phyloP scores from a whole-genome alignment of 2,888 invertebrate species.

The Eustalomyia histrio region DNA sequence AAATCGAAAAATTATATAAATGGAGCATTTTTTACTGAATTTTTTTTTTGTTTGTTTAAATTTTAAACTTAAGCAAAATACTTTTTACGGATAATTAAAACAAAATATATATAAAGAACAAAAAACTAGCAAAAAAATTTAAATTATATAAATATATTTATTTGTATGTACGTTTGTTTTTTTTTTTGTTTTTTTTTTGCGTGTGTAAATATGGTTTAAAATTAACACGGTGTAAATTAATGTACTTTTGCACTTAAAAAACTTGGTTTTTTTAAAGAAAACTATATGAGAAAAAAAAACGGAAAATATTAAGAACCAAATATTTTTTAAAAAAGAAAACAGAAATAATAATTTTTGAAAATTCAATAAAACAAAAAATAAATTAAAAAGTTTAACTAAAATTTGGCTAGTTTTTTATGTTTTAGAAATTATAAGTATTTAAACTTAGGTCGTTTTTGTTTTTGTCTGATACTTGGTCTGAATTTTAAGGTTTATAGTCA shows the following conservation, averaged over 20 bases:
- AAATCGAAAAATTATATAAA: slow-evolving; percentile 37
- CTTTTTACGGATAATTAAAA: slow-evolving; percentile 54
- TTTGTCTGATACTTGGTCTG: slow-evolving; percentile 62
- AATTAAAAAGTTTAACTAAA: slow-evolving; percentile 59
- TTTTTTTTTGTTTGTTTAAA: slow-evolving; percentile 13
- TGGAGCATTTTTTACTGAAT: slow-evolving; percentile 35
- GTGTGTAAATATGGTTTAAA: slow-evolving; percentile 51
- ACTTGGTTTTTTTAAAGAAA: slow-evolving; percentile 34
- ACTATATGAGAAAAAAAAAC: slow-evolving; percentile 4
- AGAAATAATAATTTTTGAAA: slow-evolving; percentile 16
- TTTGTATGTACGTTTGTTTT: slow-evolving; percentile 67
- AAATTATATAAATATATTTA: slow-evolving; percentile 72
- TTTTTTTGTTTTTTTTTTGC: too few relatives aligned
- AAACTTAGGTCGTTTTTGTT: slow-evolving; percentile 61
- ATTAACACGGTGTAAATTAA: slow-evolving; percentile 62
- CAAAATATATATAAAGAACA: slow-evolving; percentile 46
- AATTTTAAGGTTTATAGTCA: slow-evolving; percentile 56
- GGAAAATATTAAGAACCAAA: slow-evolving; percentile 11
- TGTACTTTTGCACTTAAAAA: slow-evolving; percentile 62
- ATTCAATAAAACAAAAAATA: slow-evolving; percentile 16
- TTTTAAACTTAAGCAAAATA: slow-evolving; percentile 59
- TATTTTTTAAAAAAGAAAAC: slow-evolving; percentile 29
- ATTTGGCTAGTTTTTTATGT: slow-evolving; percentile 63
- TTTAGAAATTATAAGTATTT: slow-evolving; percentile 58
- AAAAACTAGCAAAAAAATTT: slow-evolving; percentile 69